Evolutionary conservation across 2,113 vertebrate species (phyloP), one percentile per base, ranked within the genome.

Genomic region (Furnarius figulus): DNA sequence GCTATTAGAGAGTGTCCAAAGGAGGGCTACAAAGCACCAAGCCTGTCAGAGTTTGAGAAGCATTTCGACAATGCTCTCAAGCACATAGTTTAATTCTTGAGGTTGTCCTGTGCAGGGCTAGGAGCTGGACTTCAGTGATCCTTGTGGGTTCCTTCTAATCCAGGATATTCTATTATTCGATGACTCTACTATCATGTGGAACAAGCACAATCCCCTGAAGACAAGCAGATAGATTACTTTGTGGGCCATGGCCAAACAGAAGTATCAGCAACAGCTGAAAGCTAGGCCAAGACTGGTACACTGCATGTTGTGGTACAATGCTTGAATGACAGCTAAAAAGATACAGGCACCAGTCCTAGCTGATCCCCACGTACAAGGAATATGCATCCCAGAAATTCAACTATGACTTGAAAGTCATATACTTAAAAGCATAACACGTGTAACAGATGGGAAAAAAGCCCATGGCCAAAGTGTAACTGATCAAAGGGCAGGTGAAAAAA

Each of bases 41-140:
- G n/a, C 24, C 28, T 40, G 30, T 61, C 4, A 35, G 62, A 35
- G 30, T 15, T 62, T 25, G 44, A 53, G 16, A 68, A 55, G 17
- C 5, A 3, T 40, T 82, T 35, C 24, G 24, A 47, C 39, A 68
- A 12, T 7, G 30, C 17, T 55, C 39, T 62, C 6, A 2, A 35
- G 47, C 8, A 7, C 7, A 55, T 12, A 24, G 20, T 53, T 24
- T 35, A 11, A 83, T 5, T 31, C n/a, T 4, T 40, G 17, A 14
- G 14, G 14, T 1, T 31, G 9, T 75, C 13, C 30, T 68, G 46
- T 61, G 39, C n/a, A 39, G n/a, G 30, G 33, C 39, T 0, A 0
- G 20, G 23, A 61, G 30, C 25, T 65, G 30, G 28, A 44, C 40
- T 65, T 67, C 0, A 0, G n/a, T 25, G n/a, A 62, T 47, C 47